Conservation (phyloP, 2,888 invertebrate genomes). For the Harmothoe impar region DNA sequence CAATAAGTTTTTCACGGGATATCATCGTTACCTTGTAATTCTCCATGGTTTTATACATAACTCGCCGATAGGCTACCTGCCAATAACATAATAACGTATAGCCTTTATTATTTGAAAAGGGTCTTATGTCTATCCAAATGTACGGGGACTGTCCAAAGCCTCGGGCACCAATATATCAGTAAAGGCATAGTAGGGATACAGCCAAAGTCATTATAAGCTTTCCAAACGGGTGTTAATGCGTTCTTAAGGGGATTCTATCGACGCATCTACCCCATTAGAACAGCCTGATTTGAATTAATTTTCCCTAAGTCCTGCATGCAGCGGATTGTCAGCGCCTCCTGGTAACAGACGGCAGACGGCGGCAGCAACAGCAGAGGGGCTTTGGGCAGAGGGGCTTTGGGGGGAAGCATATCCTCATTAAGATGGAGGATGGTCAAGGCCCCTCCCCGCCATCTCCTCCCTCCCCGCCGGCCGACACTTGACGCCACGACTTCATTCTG, state of each 20-base stretch:
- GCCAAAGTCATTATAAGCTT: not conserved
- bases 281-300: not conserved
- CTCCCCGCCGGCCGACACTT: slow-evolving; percentile 1
- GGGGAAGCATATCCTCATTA: not conserved
- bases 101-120: too few relatives aligned
- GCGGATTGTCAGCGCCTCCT: not conserved
- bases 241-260: not conserved
- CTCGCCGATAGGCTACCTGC: too few relatives aligned
- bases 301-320: not conserved
- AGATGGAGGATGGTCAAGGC: slow-evolving; percentile 11
- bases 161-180: too few relatives aligned
- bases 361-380: not conserved
- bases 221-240: not conserved
- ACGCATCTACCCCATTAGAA: not conserved
- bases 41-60: too few relatives aligned
- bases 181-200: too few relatives aligned
- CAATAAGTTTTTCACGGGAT: too few relatives aligned
- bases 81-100: too few relatives aligned
- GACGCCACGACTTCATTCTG: not conserved
- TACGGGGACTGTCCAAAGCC: too few relatives aligned
- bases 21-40: too few relatives aligned
- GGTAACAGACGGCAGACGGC: not conserved
- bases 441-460: not conserved
- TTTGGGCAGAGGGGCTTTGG: not conserved
- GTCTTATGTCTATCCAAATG: too few relatives aligned